Base-by-base conservation (phyloP, 1,140 invertebrate genomes). In the Caenorhabditis inopinata region DNA sequence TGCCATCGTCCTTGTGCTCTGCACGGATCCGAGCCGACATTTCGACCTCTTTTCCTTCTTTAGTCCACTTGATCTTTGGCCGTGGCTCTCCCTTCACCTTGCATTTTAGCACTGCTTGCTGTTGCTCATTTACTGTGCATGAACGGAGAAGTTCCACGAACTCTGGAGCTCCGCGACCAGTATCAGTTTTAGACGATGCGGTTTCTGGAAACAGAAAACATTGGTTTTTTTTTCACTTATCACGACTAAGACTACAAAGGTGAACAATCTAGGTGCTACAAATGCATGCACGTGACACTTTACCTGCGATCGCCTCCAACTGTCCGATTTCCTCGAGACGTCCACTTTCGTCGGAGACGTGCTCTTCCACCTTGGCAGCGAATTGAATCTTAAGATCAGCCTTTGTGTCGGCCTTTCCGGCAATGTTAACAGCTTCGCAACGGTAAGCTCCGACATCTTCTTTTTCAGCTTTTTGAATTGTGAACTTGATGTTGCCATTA, bases 61-160 rank as follows among this genome's bases (percentile, higher is more conserved):
- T 87, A 45, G 89, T 87, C 94, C 95, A 96, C 84, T 92, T 91
- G 7, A 94, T 91, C 0, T 92, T 92, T n/a, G 90, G 90, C 42
- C 82, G 82, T 27, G 90, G 90, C 46, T 84, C 85, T 78, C 90
- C 90, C 49, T 85, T 87, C 14, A 91, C 89, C 73, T 88, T 85
- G 84, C 90, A 91, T 51, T 88, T 86, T 25, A 91, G 84, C 7
- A 86, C 87, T 42, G 90, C 87, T 94, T 73, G 84, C 35, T 75
- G 92, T 0, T 92, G 93, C 89, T 95, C 93, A 76, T 92, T 92
- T 7, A 84, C 85, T 6, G 86, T 87, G 45, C 82, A 82, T 11
- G 86, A 87, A 32, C 85, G 86, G 14, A 88, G 84, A 42, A 89
- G 80, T 76, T 88, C 87, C 16, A 89, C 83, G 76, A 88, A 88